A percentile compares a stretch with the other conserved stretches of the same genome.
Conservation (phyloP, 2,113 vertebrate genomes). For the Lophius piscatorius region DNA sequence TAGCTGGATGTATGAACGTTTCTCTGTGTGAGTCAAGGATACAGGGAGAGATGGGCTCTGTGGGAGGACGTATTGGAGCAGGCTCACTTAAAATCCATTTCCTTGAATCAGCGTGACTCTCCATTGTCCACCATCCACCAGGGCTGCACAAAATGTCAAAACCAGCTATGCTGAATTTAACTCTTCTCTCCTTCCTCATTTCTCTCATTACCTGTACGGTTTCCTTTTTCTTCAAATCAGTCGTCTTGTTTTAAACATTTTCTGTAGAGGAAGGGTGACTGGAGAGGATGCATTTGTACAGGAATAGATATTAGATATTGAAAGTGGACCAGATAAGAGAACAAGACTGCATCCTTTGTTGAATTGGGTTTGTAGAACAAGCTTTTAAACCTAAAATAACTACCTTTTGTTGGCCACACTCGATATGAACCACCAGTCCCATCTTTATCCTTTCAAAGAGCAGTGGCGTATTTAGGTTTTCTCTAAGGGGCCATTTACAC, state of each 20-base stretch:
- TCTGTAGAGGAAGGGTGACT: slow-evolving; percentile 1
- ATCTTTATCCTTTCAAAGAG: slow-evolving; percentile 1
- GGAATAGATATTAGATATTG: too few relatives aligned
- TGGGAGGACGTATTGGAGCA: slow-evolving; percentile 54
- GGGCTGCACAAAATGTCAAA: slow-evolving; percentile 44
- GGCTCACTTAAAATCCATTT: slow-evolving; percentile 61
- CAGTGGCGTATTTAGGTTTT: too few relatives aligned
- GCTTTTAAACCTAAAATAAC: too few relatives aligned
- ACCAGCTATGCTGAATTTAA: slow-evolving; percentile 33
- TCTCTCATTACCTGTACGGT: slow-evolving; percentile 16
- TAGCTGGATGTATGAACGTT: slow-evolving; percentile 49
- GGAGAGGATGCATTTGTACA: background rate
- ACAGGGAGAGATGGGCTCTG: slow-evolving; percentile 53
- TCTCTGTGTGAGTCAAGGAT: slow-evolving; percentile 64
- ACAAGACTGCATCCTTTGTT: too few relatives aligned
- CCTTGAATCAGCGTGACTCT: slow-evolving; percentile 60
- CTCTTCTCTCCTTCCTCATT: slow-evolving; percentile 6
- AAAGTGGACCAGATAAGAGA: too few relatives aligned
- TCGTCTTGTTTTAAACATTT: slow-evolving; percentile 1
- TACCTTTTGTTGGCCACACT: slow-evolving; percentile 15
- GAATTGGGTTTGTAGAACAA: too few relatives aligned
- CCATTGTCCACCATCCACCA: slow-evolving; percentile 53
- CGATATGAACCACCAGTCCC: slow-evolving; percentile 15
- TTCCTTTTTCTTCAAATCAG: background rate
- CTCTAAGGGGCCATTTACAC: too few relatives aligned